Base-by-base conservation (phyloP, 2,113 vertebrate genomes). In the Symphodus melops region DNA sequence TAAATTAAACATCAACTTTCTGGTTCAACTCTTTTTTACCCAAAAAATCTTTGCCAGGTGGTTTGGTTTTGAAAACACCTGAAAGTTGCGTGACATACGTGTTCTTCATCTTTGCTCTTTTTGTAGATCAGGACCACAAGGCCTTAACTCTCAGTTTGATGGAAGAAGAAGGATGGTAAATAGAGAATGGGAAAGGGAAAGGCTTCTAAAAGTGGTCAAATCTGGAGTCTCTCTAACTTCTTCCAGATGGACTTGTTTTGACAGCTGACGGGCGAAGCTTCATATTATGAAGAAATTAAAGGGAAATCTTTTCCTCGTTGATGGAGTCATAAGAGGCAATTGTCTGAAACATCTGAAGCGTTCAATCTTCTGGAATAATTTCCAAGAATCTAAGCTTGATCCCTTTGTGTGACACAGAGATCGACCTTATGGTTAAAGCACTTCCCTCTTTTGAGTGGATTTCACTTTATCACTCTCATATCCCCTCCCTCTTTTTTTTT, bases 211-310 rank as follows among this genome's bases (percentile, higher is more conserved):
- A 72, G 72, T 67, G 78, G 58, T 65, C 44, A 85, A 93, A 92
- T 75, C 88, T 91, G 89, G 83, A 81, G 72, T 85, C 81, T 75
- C 77, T 91, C 87, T 87, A 83, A 88, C 56, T 37, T 82, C 81
- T 68, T 90, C 80, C 90, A 91, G 86, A 85, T 91, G 86, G 69
- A 81, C 51, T 61, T 92, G 91, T 93, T 93, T 92, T 89, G 88
- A 93, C 92, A 93, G 92, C 91, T 93, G 91, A 93, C 56, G 12
- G 68, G 81, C 44, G 51, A 89, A 83, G 75, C 87, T 83, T 89
- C 68, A 80, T 82, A 81, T 87, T 87, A 85, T 88, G 80, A 90
- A 86, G 69, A 90, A 86, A 88, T 86, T 80, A 86, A 83, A 92
- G 81, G 81, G 79, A 72, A 77, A 77, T 51, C 49, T 71, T 46